phyloP scores from a whole-genome alignment of 2,113 vertebrate genomes.

The Phaetusa simplex region DNA sequence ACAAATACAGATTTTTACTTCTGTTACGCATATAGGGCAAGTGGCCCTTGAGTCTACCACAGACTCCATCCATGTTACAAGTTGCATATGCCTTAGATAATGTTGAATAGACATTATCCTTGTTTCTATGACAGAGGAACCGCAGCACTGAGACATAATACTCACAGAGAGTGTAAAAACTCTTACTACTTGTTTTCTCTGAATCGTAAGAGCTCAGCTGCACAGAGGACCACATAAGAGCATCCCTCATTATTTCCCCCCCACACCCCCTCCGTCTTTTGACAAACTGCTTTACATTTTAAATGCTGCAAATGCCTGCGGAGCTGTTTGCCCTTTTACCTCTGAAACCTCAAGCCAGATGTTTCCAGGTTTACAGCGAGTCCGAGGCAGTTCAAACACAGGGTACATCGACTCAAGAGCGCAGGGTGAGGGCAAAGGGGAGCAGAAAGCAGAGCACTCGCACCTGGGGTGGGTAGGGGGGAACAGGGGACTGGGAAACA shows the following conservation, averaged over 20 bases:
- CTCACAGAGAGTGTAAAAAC: not conserved
- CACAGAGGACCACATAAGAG: not conserved
- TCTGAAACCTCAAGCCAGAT: not conserved
- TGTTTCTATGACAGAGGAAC: not conserved
- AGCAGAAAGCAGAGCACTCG: rapidly evolving
- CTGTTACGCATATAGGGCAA: not conserved
- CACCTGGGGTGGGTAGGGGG: rapidly evolving
- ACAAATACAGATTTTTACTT: not conserved
- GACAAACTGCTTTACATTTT: not conserved
- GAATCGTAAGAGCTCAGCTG: not conserved
- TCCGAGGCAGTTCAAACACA: not conserved
- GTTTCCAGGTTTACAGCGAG: not conserved
- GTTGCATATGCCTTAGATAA: not conserved
- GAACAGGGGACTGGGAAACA: not conserved
- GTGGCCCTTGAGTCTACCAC: rapidly evolving
- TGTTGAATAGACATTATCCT: not conserved
- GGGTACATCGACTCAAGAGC: not conserved
- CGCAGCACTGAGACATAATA: not conserved
- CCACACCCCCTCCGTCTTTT: not conserved
- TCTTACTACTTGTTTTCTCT: not conserved
- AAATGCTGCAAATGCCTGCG: not conserved
- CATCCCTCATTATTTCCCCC: not conserved
- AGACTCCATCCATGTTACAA: not conserved
- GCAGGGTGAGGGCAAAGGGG: not conserved
- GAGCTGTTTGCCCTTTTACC: not conserved